Evolutionary conservation across 2,888 invertebrate species (phyloP).

Genomic region (Eristalinus aeneus): DNA sequence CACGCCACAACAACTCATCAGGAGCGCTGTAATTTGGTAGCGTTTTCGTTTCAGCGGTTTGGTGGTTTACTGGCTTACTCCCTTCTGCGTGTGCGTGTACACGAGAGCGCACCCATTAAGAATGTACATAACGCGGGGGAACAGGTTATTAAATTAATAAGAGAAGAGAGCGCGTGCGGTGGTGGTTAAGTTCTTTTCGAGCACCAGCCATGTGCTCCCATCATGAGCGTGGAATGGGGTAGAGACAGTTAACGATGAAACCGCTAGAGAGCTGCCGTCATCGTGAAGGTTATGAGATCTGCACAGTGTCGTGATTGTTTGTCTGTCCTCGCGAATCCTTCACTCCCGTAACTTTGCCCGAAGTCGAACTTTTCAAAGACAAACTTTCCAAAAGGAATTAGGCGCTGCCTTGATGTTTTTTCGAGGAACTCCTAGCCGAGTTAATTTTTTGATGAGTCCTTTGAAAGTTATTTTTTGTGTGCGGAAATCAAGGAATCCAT

Average conservation of each 20-base stretch:
- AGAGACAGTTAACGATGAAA: neutral
- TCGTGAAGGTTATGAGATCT: neutral
- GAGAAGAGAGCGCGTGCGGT: conserved; percentile 7
- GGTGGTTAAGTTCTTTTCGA: conserved; percentile 31
- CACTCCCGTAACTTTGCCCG: neutral
- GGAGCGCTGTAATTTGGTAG: neutral
- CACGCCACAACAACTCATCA: neutral
- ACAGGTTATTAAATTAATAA: conserved; percentile 58
- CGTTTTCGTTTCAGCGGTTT: neutral
- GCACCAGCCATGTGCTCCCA: neutral
- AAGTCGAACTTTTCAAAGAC: neutral
- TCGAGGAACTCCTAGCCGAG: neutral
- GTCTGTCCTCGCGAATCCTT: neutral
- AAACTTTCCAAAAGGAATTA: neutral
- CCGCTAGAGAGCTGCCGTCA: neutral
- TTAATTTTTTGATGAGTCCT: neutral
- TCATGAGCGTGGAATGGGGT: neutral
- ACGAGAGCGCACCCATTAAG: conserved; percentile 15
- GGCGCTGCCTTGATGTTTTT: neutral
- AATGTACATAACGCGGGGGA: conserved; percentile 23
- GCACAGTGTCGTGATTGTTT: neutral
- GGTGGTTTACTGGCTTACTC: neutral
- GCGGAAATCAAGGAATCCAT: neutral
- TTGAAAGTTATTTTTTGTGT: neutral
- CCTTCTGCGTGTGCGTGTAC: neutral